Conservation (phyloP, 2,888 invertebrate genomes). For the Coleophora flavipennella region DNA sequence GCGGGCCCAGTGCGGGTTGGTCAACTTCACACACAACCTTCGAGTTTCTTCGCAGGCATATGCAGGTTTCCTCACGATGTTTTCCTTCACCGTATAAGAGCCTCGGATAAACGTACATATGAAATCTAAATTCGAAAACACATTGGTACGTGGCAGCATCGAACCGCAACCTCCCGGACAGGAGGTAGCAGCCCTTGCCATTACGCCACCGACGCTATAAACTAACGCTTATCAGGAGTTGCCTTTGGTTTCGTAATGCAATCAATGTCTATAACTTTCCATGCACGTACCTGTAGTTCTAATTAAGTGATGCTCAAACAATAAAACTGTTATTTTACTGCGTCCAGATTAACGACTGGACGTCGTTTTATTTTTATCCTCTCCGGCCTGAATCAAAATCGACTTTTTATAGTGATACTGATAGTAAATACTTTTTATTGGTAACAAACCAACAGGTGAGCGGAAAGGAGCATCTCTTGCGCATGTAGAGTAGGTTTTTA, state of each 20-base stretch:
- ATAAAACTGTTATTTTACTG: slow-evolving; percentile 47
- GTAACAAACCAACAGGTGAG: slow-evolving; percentile 45
- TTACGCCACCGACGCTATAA: too few species aligned
- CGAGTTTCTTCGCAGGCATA: too few species aligned
- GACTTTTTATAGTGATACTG: slow-evolving; percentile 32
- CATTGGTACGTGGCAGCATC: too few species aligned
- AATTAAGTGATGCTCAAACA: slow-evolving; percentile 47
- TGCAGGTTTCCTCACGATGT: too few species aligned
- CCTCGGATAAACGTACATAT: too few species aligned
- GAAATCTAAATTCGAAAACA: too few species aligned
- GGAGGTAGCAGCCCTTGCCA: too few species aligned
- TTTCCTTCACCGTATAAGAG: too few species aligned
- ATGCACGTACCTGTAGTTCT: slow-evolving; percentile 31
- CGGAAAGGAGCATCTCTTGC: slow-evolving; percentile 35
- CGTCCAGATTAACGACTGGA: slow-evolving; percentile 35
- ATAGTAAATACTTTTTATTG: slow-evolving; percentile 54
- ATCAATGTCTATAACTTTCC: slow-evolving; percentile 15
- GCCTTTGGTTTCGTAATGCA: background rate
- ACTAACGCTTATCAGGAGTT: too few species aligned
- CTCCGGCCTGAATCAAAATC: slow-evolving; percentile 46
- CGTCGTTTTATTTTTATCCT: slow-evolving; percentile 30
- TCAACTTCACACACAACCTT: too few species aligned
- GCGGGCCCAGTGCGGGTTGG: too few species aligned
- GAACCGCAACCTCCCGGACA: too few species aligned
- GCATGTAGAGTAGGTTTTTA: slow-evolving; percentile 63